These are phyloP conservation scores for Zonitis immaculata DNA, from an alignment of 2,888 invertebrate genomes.

Conservation along the genomic window DNA sequence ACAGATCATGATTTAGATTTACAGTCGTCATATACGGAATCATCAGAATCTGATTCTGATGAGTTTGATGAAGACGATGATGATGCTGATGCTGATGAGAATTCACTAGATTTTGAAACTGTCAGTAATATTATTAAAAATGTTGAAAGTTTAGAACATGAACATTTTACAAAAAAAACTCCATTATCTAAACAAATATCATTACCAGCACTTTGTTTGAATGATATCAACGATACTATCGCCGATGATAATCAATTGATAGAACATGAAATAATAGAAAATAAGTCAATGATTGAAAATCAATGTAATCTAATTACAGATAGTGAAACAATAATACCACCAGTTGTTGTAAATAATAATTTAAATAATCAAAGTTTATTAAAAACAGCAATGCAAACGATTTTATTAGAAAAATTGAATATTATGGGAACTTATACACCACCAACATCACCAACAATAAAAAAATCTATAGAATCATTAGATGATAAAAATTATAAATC, in stretches of 20 bases:
- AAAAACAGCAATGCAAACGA: constrained; percentile 43
- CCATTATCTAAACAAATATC: constrained; percentile 29
- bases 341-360: constrained; percentile 27
- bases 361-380: constrained; percentile 33
- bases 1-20: not conserved
- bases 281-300: constrained; percentile 2
- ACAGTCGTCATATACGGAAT: not conserved
- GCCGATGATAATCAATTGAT: constrained; percentile 5
- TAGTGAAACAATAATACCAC: constrained; percentile 22
- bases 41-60: not conserved
- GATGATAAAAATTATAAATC: constrained; percentile 21
- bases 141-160: constrained; percentile 41
- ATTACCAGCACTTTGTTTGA: constrained; percentile 25
- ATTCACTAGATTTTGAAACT: constrained; percentile 49
- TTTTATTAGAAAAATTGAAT: constrained; percentile 42
- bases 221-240: no score
- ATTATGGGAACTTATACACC: constrained; percentile 38
- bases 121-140: constrained; percentile 57
- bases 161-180: constrained; percentile 9
- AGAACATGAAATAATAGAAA: not conserved
- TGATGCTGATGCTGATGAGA: constrained; percentile 40
- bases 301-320: not conserved
- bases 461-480: constrained; percentile 30
- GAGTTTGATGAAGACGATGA: not conserved
- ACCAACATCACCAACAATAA: constrained; percentile 36